Conservation (phyloP, 2,113 vertebrate species). For the Dipodomys ordii region DNA sequence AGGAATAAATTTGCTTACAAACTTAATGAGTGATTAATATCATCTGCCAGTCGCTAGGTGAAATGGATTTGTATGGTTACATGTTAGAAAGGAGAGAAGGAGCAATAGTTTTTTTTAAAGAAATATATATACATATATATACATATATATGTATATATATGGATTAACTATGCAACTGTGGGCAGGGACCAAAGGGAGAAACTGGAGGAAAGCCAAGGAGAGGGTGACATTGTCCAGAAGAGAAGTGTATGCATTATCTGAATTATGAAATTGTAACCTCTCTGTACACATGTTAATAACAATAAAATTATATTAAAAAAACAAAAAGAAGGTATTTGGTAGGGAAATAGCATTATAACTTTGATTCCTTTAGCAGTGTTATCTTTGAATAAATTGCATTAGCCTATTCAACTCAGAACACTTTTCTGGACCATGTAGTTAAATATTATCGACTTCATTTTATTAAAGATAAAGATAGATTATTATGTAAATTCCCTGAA, state of each 20-base stretch:
- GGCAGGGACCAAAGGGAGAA: too few species aligned
- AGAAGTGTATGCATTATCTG: too few species aligned
- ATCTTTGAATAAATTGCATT: conserved; percentile 41
- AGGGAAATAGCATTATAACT: conserved; percentile 45
- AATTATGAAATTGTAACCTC: too few species aligned
- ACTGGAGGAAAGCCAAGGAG: fast-evolving
- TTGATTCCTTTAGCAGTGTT: background rate
- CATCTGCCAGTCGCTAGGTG: background rate
- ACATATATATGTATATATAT: background rate
- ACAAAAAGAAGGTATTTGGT: background rate
- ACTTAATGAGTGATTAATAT: background rate
- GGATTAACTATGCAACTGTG: background rate
- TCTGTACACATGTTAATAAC: background rate
- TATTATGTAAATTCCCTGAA: conserved; percentile 28
- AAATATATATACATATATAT: too few species aligned
- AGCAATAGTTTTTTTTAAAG: background rate
- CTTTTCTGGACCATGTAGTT: conserved; percentile 29
- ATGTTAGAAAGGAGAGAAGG: background rate
- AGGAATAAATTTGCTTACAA: background rate
- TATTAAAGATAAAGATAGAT: conserved; percentile 45
- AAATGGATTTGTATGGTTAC: background rate
- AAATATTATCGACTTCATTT: conserved; percentile 37
- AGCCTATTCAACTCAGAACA: background rate
- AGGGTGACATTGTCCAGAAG: background rate
- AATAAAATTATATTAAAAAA: conserved; percentile 49